These are phyloP conservation scores for Eidolon dupreanum DNA, from an alignment of 2,797 vertebrate species.

Conservation along the genomic window DNA sequence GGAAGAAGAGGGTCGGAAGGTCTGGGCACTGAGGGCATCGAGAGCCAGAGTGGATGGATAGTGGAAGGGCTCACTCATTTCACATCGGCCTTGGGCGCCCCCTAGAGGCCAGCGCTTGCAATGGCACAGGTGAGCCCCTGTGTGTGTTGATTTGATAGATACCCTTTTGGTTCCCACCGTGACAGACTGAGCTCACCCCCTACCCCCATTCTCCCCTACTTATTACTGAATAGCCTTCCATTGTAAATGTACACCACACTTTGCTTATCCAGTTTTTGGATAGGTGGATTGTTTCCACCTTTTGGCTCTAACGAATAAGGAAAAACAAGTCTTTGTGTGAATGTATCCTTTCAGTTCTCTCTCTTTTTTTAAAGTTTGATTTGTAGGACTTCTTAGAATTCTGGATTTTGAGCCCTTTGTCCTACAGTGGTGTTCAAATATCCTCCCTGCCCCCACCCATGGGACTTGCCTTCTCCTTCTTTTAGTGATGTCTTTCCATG, in stretches of 20 bases:
- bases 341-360: neutral
- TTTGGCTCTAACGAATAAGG: neutral
- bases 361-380: neutral
- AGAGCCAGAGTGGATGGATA: neutral
- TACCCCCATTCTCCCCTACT: accelerated
- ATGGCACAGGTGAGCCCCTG: accelerated
- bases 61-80: neutral
- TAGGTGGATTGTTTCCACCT: neutral
- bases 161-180: neutral
- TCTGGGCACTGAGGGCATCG: accelerated
- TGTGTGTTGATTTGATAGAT: accelerated
- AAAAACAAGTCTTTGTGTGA: neutral
- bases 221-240: neutral
- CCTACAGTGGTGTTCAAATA: accelerated
- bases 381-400: neutral
- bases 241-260: accelerated
- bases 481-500: neutral
- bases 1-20: neutral
- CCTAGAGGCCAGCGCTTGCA: no score
- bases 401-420: neutral
- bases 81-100: neutral
- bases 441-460: accelerated
- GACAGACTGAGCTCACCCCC: accelerated
- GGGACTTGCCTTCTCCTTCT: no score
- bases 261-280: neutral